phyloP scores from a whole-genome alignment of 1,140 invertebrate genomes.

The Drosophila aff. region DNA sequence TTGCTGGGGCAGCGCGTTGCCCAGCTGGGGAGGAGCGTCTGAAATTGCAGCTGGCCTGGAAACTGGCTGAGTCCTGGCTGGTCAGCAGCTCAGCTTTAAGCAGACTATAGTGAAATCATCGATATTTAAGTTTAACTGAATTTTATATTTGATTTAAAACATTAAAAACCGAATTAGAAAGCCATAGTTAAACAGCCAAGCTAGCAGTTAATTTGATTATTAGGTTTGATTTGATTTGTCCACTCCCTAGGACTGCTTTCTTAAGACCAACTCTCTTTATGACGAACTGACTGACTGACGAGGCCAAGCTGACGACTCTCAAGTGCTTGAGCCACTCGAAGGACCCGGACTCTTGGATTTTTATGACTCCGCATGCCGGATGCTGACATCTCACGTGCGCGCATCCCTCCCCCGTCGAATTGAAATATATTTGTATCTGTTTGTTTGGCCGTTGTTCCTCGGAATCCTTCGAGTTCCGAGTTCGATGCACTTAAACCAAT shows the following conservation, averaged over 20 bases:
- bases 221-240: not conserved
- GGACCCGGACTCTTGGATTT: constrained; percentile 4
- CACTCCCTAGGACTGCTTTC: too few species aligned
- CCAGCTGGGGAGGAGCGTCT: not conserved
- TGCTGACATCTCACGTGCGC: constrained; percentile 35
- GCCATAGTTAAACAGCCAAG: not conserved
- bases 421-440: constrained; percentile 1
- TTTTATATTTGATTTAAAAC: not conserved
- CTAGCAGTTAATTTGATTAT: not conserved
- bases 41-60: not conserved
- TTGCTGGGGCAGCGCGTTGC: not conserved
- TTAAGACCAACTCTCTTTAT: not conserved
- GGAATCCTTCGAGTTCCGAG: constrained; percentile 1
- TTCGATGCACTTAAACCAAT: constrained; percentile 73
- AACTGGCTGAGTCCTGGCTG: not conserved
- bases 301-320: not conserved
- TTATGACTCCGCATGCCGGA: constrained; percentile 18
- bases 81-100: not conserved
- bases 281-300: constrained; percentile 18
- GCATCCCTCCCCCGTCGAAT: not conserved
- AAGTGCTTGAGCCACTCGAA: not conserved
- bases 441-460: constrained; percentile 4
- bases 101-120: not conserved
- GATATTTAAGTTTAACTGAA: not conserved
- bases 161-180: not conserved